Evolutionary conservation across 92 coral and sea anemone genomes (phyloP).

Genomic region (Epizoanthus rinbou): DNA sequence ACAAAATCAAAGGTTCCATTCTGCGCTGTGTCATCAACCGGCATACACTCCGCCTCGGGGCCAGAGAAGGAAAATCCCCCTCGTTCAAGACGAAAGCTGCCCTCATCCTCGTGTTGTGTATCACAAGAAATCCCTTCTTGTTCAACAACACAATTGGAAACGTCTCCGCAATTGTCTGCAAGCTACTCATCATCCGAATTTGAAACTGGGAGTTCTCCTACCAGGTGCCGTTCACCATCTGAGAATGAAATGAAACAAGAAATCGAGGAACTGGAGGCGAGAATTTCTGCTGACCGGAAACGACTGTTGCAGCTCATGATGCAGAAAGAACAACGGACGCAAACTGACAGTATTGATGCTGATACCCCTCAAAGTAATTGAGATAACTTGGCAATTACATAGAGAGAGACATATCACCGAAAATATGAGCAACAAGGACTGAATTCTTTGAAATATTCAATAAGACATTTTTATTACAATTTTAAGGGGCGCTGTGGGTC

Average conservation of each 20-base stretch:
- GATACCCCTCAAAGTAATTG: neutral
- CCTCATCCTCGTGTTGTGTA: neutral
- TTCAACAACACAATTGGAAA: neutral
- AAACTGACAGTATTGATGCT: neutral
- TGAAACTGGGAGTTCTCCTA: neutral
- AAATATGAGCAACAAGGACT: neutral
- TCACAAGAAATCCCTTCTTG: neutral
- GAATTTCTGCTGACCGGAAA: conserved; percentile 73
- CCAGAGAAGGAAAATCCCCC: neutral
- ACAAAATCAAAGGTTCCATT: neutral
- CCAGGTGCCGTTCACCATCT: conserved; percentile 49
- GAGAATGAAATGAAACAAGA: conserved; percentile 73
- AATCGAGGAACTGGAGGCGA: conserved; percentile 75
- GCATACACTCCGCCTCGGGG: neutral
- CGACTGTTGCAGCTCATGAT: conserved; percentile 62
- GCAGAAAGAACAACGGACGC: conserved; percentile 61
- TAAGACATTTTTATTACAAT: too few species aligned
- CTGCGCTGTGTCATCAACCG: neutral
- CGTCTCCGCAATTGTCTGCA: neutral
- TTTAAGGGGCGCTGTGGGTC: too few species aligned
- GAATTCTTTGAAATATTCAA: too few species aligned
- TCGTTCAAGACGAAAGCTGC: neutral
- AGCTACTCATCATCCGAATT: neutral
- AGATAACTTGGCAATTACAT: neutral
- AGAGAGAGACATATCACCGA: neutral